Evolutionary conservation across 2,888 invertebrate genomes (phyloP), one percentile per base, ranked within the genome.

Genomic region (Scrobipalpa atriplicella): DNA sequence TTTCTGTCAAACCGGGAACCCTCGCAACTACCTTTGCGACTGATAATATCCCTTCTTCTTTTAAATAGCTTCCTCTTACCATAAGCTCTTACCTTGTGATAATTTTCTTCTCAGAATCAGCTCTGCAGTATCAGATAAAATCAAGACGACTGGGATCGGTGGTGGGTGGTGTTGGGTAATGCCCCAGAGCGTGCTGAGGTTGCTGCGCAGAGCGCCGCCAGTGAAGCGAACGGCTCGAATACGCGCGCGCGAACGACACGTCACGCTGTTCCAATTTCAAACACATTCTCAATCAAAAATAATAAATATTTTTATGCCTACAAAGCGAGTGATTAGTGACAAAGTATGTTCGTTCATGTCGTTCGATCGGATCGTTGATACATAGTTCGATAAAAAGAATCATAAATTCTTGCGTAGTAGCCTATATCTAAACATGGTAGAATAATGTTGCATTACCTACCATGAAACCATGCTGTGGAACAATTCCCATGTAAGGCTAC

Each of bases 191-290:
- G 71, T 67, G 64, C 65, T 18, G 56, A 64, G 61, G n/a, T 36
- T 65, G 61, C n/a, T n/a, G 82, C 82, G 62, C 76, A 84, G 64
- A n/a, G 80, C 89, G 21, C 74, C 91, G 67, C 90, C 92, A 72
- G 70, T 70, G 66, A 66, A 67, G 62, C 63, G 67, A 47, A 62
- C 63, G 64, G 41, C 51, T 51, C 47, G 47, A 39, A 62, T 43
- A 62, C 65, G 19, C 66, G 68, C 5, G 87, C 93, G 9, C 80
- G 93, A 2, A 10, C 41, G 38, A 10, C 5, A 61, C 43, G 47
- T 47, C 43, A 11, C n/a, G 47, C 47, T 7, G 18, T 62, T 62
- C 21, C 21, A 13, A n/a, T 21, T 43, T 29, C 47, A 47, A 47
- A 43, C 19, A 47, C 8, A 43, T 62, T 47, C 47, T n/a, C n/a